Conservation (phyloP, 2,113 vertebrate genomes). For the Micronycteris hirsuta region DNA sequence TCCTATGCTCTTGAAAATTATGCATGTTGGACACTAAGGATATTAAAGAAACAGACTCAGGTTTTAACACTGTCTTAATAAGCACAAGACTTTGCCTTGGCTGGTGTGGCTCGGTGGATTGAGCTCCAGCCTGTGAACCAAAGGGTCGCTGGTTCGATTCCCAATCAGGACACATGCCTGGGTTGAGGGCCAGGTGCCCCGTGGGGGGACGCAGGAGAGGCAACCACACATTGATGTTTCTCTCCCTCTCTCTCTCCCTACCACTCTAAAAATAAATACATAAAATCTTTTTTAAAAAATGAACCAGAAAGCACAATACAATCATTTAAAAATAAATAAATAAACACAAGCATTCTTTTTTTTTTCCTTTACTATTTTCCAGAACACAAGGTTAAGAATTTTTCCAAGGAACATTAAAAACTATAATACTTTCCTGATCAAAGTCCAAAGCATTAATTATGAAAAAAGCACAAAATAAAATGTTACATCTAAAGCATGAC, state of each 20-base stretch:
- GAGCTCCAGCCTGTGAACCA: too few relatives aligned
- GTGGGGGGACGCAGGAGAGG: too few relatives aligned
- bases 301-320: too few relatives aligned
- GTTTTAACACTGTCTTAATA: conserved; percentile 16
- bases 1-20: neutral
- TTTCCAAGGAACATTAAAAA: neutral
- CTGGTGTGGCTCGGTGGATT: too few relatives aligned
- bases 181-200: too few relatives aligned
- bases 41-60: neutral
- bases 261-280: too few relatives aligned
- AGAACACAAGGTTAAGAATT: neutral
- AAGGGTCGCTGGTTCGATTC: too few relatives aligned
- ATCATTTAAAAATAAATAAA: too few relatives aligned
- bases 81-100: neutral
- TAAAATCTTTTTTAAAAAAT: too few relatives aligned
- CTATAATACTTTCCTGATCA: neutral
- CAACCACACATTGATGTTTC: too few relatives aligned
- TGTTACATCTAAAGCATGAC: neutral
- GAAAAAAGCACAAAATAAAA: conserved; percentile 21
- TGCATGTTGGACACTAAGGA: neutral
- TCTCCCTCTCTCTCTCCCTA: too few relatives aligned
- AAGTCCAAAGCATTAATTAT: neutral
- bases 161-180: too few relatives aligned
- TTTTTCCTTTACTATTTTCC: conserved; percentile 18
- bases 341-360: neutral